Percentiles rank a stretch among this genome's conserved stretches.
These are phyloP conservation scores for Daboia siamensis DNA, from an alignment of 2,113 vertebrate species.

Conservation along the genomic window DNA sequence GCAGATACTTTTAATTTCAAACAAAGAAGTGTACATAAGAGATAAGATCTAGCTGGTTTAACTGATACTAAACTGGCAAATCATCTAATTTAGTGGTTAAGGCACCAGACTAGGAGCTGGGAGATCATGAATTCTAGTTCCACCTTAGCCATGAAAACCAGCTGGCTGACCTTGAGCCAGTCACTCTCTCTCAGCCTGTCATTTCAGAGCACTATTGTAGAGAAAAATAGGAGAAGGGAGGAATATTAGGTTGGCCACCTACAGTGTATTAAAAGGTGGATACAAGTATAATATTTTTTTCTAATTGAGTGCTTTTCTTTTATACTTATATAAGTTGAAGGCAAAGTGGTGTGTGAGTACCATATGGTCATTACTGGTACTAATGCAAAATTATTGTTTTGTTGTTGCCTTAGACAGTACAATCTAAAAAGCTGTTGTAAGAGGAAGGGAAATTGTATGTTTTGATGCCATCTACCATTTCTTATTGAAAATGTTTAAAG, in stretches of 20 bases:
- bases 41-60: background rate
- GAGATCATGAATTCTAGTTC: background rate
- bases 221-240: background rate
- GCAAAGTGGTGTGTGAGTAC: background rate
- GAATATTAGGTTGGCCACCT: background rate
- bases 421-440: background rate
- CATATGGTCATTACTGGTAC: background rate
- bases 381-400: background rate
- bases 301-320: background rate
- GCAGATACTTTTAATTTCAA: background rate
- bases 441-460: background rate
- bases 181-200: background rate
- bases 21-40: background rate
- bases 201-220: background rate
- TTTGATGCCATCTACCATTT: background rate
- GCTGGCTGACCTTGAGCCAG: background rate
- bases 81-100: background rate
- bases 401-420: background rate
- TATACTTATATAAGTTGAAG: background rate
- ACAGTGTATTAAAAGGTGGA: background rate
- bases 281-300: background rate
- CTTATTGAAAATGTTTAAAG: background rate
- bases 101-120: background rate
- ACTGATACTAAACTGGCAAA: background rate
- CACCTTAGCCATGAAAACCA: background rate